Evolutionary conservation across 2,888 invertebrate species (phyloP).

Genomic region (Adineta ricciae): DNA sequence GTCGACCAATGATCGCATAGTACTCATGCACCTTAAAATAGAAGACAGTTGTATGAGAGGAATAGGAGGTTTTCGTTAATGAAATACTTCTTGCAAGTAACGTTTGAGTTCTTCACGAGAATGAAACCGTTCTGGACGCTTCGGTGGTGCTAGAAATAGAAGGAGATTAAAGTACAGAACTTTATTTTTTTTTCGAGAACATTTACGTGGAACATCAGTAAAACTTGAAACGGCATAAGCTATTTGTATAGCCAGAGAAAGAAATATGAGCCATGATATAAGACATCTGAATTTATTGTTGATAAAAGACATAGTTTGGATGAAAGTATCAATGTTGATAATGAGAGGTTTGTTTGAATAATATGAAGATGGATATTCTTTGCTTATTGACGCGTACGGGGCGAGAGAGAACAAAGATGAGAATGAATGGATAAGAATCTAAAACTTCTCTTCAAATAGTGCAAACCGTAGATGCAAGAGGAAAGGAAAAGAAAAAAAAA

Average conservation of each 20-base stretch:
- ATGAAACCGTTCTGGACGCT: slow-evolving; percentile 26
- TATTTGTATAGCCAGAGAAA: neutral
- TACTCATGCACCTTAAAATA: slow-evolving; percentile 29
- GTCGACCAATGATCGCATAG: slow-evolving; percentile 32
- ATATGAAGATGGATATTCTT: neutral
- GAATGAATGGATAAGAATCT: neutral
- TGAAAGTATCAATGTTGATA: too few species aligned
- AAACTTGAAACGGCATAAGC: neutral
- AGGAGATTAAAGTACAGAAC: too few species aligned
- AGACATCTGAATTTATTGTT: neutral
- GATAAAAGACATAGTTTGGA: neutral
- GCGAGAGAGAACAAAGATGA: neutral
- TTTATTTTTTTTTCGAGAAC: neutral
- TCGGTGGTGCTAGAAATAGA: slow-evolving; percentile 24
- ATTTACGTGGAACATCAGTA: neutral
- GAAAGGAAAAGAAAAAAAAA: neutral
- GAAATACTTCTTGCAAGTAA: slow-evolving; percentile 9
- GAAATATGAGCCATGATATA: neutral
- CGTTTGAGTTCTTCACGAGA: slow-evolving; percentile 26
- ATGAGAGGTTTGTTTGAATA: neutral
- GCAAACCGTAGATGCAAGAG: neutral
- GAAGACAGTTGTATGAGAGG: too few species aligned
- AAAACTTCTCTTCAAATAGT: neutral
- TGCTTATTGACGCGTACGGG: neutral
- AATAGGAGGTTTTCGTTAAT: too few species aligned